These are phyloP conservation scores for Oryctolagus cuniculus DNA, from an alignment of 2,113 vertebrate genomes.

Conservation along the genomic window mOryCun1.1 NC_091453.1:17182001-17182500, in stretches of 20 bases:
- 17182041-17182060: too few species aligned
- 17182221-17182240: slow-evolving; percentile 31
- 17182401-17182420: neutral
- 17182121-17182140: neutral
- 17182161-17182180: neutral
- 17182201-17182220: neutral
- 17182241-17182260: slow-evolving; percentile 12
- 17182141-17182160: slow-evolving; percentile 35
- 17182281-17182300: neutral
- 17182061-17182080: too few species aligned
- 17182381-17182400: neutral
- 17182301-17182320: neutral
- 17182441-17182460: neutral
- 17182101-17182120: neutral
- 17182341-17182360: neutral
- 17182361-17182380: neutral
- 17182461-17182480: neutral
- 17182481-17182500: slow-evolving; percentile 3
- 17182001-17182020: too few species aligned
- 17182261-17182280: neutral
- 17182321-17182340: neutral
- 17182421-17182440: neutral
- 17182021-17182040: too few species aligned
- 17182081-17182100: too few species aligned
- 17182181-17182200: neutral